phyloP scores from a whole-genome alignment of 2,888 invertebrate genomes.

The Aphodius granarius region DNA sequence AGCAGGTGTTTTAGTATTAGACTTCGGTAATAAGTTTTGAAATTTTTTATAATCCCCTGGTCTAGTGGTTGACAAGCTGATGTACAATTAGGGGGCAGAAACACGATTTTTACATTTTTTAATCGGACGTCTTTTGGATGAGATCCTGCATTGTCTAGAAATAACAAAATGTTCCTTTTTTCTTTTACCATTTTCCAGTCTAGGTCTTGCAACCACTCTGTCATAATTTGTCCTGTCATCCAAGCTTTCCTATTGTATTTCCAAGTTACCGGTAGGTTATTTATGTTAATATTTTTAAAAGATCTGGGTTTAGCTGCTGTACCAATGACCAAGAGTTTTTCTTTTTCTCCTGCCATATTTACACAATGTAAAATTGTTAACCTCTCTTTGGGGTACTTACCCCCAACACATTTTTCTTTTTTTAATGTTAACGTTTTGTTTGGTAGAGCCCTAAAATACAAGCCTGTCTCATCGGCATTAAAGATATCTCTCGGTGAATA shows the following conservation, averaged over 20 bases:
- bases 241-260: neutral
- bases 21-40: slow-evolving; percentile 24
- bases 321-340: slow-evolving; percentile 20
- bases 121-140: slow-evolving; percentile 3
- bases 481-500: slow-evolving; percentile 19
- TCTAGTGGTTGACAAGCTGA: slow-evolving; percentile 13
- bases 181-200: slow-evolving; percentile 15
- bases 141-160: slow-evolving; percentile 12
- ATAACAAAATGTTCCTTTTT: slow-evolving; percentile 15
- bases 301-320: slow-evolving; percentile 15
- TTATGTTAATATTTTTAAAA: slow-evolving; percentile 20
- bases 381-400: slow-evolving; percentile 3
- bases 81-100: slow-evolving; percentile 25
- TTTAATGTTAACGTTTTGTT: slow-evolving; percentile 15
- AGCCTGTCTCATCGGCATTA: slow-evolving; percentile 20
- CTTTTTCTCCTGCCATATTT: slow-evolving; percentile 15
- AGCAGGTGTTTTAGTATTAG: slow-evolving; percentile 20
- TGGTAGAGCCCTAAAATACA: slow-evolving; percentile 14
- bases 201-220: slow-evolving; percentile 19
- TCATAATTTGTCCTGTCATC: slow-evolving; percentile 16
- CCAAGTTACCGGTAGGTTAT: slow-evolving; percentile 21
- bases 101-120: slow-evolving; percentile 21
- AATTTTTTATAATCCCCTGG: slow-evolving; percentile 23
- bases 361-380: slow-evolving; percentile 10
- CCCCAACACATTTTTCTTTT: slow-evolving; percentile 7